Conservation (phyloP, 2,888 invertebrate genomes). For the Nomada flava region DNA sequence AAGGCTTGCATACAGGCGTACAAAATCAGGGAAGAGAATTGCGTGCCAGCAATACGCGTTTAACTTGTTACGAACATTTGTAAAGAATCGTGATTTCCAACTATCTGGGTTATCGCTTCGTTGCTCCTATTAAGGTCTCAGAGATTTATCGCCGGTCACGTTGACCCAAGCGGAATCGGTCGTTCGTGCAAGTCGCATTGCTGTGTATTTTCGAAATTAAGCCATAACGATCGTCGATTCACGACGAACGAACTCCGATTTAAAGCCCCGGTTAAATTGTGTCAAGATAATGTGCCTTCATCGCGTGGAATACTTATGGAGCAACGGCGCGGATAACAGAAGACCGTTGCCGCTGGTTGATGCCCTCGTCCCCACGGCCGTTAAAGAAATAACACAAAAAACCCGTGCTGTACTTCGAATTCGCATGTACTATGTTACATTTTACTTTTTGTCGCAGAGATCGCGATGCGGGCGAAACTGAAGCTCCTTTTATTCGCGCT, state of each 20-base stretch:
- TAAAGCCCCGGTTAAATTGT: neutral
- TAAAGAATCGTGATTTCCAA: conserved; percentile 56
- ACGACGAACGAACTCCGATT: neutral
- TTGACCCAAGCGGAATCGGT: conserved; percentile 69
- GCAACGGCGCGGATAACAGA: neutral
- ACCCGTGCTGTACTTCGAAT: neutral
- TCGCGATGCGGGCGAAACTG: conserved; percentile 78
- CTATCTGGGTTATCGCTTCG: conserved; percentile 79
- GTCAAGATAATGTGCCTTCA: neutral
- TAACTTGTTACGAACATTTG: conserved; percentile 24
- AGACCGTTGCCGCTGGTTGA: neutral
- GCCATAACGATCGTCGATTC: neutral
- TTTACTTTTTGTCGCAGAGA: conserved; percentile 63
- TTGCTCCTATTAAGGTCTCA: conserved; percentile 73
- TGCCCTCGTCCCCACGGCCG: neutral
- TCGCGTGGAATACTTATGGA: neutral
- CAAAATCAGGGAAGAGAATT: conserved; percentile 13
- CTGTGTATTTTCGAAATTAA: conserved; percentile 33
- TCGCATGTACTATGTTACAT: conserved; percentile 28
- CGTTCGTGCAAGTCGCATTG: conserved; percentile 29
- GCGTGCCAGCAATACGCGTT: conserved; percentile 8
- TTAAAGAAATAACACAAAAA: neutral
- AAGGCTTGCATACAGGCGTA: neutral
- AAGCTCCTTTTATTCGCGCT: conserved; percentile 77
- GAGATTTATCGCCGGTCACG: conserved; percentile 74